These are phyloP conservation scores for Gymnobelideus leadbeateri DNA, from an alignment of 2,113 vertebrate genomes.

Conservation along the genomic window DNA sequence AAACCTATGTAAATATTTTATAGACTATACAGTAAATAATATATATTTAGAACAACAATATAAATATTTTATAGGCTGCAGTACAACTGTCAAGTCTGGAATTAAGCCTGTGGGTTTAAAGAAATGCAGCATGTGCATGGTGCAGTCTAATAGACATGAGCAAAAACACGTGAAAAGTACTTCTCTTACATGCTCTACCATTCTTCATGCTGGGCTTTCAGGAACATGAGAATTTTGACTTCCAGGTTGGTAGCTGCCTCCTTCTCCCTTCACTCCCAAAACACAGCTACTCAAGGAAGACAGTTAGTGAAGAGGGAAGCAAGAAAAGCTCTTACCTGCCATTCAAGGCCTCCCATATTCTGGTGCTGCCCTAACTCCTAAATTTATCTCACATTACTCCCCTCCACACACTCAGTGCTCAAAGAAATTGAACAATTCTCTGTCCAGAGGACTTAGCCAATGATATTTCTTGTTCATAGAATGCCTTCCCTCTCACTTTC, in stretches of 20 bases:
- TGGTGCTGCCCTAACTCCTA: not conserved
- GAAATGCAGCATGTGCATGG: not conserved
- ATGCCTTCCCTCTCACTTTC: not conserved
- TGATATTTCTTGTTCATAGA: not conserved
- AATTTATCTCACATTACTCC: not conserved
- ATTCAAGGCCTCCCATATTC: not conserved
- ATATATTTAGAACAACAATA: constrained; percentile 52
- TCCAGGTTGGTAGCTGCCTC: constrained; percentile 8
- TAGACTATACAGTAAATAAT: constrained; percentile 54
- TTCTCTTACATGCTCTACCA: not conserved
- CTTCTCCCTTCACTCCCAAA: not conserved
- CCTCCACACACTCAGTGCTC: not conserved
- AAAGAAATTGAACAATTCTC: not conserved
- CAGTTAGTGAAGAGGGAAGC: not conserved
- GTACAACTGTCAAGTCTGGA: constrained; percentile 54
- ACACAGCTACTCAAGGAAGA: not conserved
- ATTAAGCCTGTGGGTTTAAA: constrained; percentile 49
- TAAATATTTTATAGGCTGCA: constrained; percentile 64
- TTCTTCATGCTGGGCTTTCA: not conserved
- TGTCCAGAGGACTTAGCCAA: not conserved
- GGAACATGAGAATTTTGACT: not conserved
- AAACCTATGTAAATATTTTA: constrained; percentile 57
- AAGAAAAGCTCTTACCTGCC: not conserved
- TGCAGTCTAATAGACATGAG: not conserved
- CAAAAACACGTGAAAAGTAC: constrained; percentile 2